Evolutionary conservation across 2,113 vertebrate species (phyloP).

Genomic region (Calonectris borealis): DNA sequence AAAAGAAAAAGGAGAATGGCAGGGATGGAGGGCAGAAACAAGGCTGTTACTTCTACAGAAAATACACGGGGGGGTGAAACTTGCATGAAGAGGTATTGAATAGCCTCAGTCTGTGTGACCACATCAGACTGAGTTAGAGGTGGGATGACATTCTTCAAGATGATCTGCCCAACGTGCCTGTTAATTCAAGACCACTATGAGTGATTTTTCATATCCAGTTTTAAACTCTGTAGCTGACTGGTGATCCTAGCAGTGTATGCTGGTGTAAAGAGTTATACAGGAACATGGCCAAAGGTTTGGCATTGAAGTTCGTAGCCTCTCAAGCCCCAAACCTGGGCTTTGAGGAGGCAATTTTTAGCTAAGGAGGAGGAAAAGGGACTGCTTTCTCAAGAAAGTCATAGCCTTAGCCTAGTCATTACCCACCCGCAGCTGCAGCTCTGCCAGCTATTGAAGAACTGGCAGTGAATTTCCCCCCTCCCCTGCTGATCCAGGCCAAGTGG

Average conservation of each 20-base stretch:
- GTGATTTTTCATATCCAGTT: background rate
- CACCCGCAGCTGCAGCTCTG: background rate
- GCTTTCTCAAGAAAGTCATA: background rate
- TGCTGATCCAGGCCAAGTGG: background rate
- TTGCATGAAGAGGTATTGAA: background rate
- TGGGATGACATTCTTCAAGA: background rate
- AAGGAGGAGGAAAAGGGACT: background rate
- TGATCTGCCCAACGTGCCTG: background rate
- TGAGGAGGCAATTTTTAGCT: background rate
- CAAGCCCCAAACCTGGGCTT: background rate
- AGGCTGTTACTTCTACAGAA: background rate
- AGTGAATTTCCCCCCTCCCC: background rate
- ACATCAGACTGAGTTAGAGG: background rate
- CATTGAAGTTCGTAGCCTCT: background rate
- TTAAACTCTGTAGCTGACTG: background rate
- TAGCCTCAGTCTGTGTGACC: background rate
- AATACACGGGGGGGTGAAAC: background rate
- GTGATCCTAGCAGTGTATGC: background rate
- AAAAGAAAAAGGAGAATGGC: background rate
- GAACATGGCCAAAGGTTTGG: background rate
- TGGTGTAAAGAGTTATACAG: background rate
- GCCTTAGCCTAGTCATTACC: background rate
- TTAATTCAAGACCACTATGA: background rate
- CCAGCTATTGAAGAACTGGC: background rate
- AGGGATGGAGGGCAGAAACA: background rate